These are phyloP conservation scores for Heliothis virescens DNA, from an alignment of 1,140 invertebrate species.

Conservation along the genomic window DNA sequence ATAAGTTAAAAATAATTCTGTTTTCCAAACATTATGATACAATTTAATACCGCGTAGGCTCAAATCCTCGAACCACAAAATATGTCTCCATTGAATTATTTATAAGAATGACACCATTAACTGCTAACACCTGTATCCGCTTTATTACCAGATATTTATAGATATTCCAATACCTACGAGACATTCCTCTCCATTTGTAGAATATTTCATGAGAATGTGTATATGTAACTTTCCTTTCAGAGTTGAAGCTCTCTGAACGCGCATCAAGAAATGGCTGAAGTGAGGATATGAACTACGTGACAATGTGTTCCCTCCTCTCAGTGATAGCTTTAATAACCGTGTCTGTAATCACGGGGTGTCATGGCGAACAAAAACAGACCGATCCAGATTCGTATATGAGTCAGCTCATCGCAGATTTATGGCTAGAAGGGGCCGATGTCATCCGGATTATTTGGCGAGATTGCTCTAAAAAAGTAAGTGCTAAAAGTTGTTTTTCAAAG, in stretches of 20 bases:
- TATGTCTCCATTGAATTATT: background rate
- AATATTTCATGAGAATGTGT: background rate
- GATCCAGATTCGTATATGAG: constrained; percentile 74
- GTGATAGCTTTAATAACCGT: constrained; percentile 53
- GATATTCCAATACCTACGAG: background rate
- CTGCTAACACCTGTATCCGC: background rate
- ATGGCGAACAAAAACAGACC: constrained; percentile 59
- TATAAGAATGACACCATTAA: constrained; percentile 1
- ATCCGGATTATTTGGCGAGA: constrained; percentile 82
- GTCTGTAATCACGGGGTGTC: constrained; percentile 57
- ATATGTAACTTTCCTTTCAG: constrained; percentile 27
- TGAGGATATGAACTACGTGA: constrained; percentile 67
- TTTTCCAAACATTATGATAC: background rate
- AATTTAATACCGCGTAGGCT: background rate
- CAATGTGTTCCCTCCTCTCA: constrained; percentile 49
- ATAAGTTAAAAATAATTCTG: no score
- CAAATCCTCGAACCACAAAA: background rate
- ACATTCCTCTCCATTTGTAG: background rate
- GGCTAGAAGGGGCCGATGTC: constrained; percentile 80
- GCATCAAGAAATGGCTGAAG: constrained; percentile 59
- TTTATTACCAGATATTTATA: constrained; percentile 21
- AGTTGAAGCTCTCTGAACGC: background rate
- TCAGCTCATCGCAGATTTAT: constrained; percentile 79
- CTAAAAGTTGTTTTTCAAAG: no score
- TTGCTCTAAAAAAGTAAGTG: constrained; percentile 82